Conservation (phyloP, 1,140 invertebrate species). For the Magallana ariakensis region DNA sequence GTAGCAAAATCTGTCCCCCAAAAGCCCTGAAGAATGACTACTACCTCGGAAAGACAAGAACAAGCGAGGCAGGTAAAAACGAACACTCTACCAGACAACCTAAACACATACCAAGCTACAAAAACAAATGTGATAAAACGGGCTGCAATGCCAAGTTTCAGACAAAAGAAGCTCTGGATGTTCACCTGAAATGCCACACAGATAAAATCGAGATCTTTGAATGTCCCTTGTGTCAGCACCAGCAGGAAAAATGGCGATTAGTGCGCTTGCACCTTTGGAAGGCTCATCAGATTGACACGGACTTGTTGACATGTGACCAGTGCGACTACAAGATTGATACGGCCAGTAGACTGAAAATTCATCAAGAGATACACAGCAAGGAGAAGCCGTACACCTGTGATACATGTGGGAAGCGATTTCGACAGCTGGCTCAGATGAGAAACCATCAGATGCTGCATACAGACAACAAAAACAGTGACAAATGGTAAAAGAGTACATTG, state of each 20-base stretch:
- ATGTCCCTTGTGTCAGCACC: conserved; percentile 86
- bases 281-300: conserved; percentile 86
- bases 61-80: conserved; percentile 48
- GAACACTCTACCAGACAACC: conserved; percentile 7
- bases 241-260: conserved; percentile 83
- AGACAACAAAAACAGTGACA: conserved; percentile 56
- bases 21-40: conserved; percentile 76
- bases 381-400: conserved; percentile 84
- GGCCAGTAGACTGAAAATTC: conserved; percentile 84
- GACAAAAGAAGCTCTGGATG: conserved; percentile 80
- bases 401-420: conserved; percentile 87
- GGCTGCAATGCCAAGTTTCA: conserved; percentile 74
- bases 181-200: conserved; percentile 84
- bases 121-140: conserved; percentile 58
- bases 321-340: conserved; percentile 83
- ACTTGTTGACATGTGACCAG: conserved; percentile 84
- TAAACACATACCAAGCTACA: conserved; percentile 50
- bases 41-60: conserved; percentile 67
- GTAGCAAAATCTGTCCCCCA: conserved; percentile 70
- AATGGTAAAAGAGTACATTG: conserved; percentile 34
- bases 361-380: conserved; percentile 85
- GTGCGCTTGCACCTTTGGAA: conserved; percentile 86
- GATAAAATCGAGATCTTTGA: conserved; percentile 79
- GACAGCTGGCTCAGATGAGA: conserved; percentile 86
- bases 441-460: conserved; percentile 84